Evolutionary conservation across 2,888 invertebrate species (phyloP), one percentile per base, ranked within the genome.

Genomic region (Synergus laeviventris): DNA sequence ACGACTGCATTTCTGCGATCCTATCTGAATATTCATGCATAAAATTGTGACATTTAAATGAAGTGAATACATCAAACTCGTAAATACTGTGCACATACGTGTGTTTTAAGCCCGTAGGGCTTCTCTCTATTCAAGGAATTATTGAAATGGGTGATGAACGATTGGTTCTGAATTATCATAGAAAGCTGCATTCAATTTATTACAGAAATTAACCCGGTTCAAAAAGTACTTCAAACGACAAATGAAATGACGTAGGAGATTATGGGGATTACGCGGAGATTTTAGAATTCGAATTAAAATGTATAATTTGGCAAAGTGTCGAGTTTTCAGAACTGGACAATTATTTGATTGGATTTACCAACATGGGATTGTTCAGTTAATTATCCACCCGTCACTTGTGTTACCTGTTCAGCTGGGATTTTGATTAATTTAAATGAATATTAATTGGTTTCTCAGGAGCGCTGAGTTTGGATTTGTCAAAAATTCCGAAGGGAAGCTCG

Each of bases 381-480:
- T 24, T 21, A 56, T 24, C 5, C 5, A 21, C 21, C 5, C 21
- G 21, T 56, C 56, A 12, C 12, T 56, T 21, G 56, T 56, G 5
- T 11, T 56, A 24, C 21, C 56, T 24, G 5, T 56, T 56, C 14
- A 56, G 4, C 21, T 24, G 21, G 21, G 9, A 56, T 11, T 56
- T 4, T 12, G 12, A 18, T 56, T 56, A 4, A 12, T 18, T 56
- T 56, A 24, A 21, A 56, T 11, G 12, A 11, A 11, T 4, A 56
- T 3, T 56, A 14, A 18, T 21, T 56, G 21, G 14, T 21, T 49
- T 49, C 4, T 54, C 84, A 94, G 95, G 94, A 38, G 91, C 92
- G 8, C 77, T 95, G 21, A 91, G 92, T 21, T 86, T 95, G 36
- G 93, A 95, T 86, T 88, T 96, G 31, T 92, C 93, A 39, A 91